Base-by-base conservation (phyloP, 2,113 vertebrate species). In the Passer domesticus region DNA sequence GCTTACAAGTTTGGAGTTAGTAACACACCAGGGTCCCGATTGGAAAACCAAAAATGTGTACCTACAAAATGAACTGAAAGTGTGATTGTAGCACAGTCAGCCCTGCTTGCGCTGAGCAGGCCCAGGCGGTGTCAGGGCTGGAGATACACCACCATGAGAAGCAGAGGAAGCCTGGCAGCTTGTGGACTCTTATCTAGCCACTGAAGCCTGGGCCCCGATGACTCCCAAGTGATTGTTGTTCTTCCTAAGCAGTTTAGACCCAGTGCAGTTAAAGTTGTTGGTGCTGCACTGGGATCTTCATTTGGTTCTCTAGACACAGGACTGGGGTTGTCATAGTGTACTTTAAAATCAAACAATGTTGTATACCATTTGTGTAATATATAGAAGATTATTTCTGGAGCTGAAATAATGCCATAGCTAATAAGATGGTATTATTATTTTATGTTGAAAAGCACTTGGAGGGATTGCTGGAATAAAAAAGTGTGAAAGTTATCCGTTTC, bases 321-420 rank as follows among this genome's bases (percentile, higher is more conserved):
- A 81, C 49, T 82, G 52, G 50, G 41, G 53, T 87, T 87, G 58
- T 84, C 25, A 15, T 63, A 37, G 25, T 53, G 16, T 75, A 55
- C 66, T 82, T 87, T 56, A 79, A 23, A 89, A 84, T 53, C 44
- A 46, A 89, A 60, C 49, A 55, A 58, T 60, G 46, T 60, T 58
- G 23, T 46, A 30, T 49, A 82, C 24, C 21, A 31, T 83, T 88
- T 4, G 0, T 92, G 56, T 79, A 83, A 58, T 73, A 55, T 37
- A 35, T 10, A 69, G 41, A 68, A 33, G 44, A 64, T 95, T 94
- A 75, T 79, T 87, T 86, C 53, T 82, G 70, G 22, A 89, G 56
- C 44, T 91, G n/a, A 85, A 92, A 87, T 87, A 89, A 92, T 94
- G 41, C 37, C 27, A 50, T 53, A 82, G 44, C 33, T 89, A 72